Percentiles rank a stretch among this genome's conserved stretches.
These are phyloP conservation scores for Tautogolabrus adspersus DNA, from an alignment of 2,113 vertebrate genomes.

Conservation along the genomic window DNA sequence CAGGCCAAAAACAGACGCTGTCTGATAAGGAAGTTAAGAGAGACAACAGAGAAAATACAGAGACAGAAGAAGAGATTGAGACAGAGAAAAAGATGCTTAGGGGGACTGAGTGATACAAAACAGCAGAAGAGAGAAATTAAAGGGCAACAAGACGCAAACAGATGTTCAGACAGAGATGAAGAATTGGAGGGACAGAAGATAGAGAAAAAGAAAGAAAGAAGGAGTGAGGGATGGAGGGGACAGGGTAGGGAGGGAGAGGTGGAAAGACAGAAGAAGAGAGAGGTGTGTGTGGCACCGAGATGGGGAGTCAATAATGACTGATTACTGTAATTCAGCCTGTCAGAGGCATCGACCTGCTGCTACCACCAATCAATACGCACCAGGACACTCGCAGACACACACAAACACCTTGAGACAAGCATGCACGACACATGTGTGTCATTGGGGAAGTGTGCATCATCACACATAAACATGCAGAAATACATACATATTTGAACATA, in stretches of 20 bases:
- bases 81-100: conserved; percentile 39
- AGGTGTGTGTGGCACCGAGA: conserved; percentile 82
- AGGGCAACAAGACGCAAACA: conserved; percentile 1
- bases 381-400: conserved; percentile 86
- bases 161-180: conserved; percentile 17
- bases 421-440: conserved; percentile 44
- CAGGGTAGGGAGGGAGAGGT: conserved; percentile 15
- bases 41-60: conserved; percentile 42
- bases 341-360: conserved; percentile 96
- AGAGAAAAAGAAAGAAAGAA: conserved; percentile 15
- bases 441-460: not conserved
- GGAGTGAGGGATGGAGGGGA: conserved; percentile 30
- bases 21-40: conserved; percentile 39
- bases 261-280: conserved; percentile 49
- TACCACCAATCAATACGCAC: conserved; percentile 95
- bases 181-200: conserved; percentile 5
- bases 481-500: not conserved
- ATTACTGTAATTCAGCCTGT: conserved; percentile 99
- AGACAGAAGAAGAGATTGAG: conserved; percentile 34
- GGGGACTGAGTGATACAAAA: conserved; percentile 30
- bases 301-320: conserved; percentile 98
- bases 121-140: conserved; percentile 5
- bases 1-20: conserved; percentile 7
- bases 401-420: conserved; percentile 64
- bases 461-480: conserved; percentile 15